These are phyloP conservation scores for Synergus laeviventris DNA, from an alignment of 2,888 invertebrate species.

Conservation along the genomic window DNA sequence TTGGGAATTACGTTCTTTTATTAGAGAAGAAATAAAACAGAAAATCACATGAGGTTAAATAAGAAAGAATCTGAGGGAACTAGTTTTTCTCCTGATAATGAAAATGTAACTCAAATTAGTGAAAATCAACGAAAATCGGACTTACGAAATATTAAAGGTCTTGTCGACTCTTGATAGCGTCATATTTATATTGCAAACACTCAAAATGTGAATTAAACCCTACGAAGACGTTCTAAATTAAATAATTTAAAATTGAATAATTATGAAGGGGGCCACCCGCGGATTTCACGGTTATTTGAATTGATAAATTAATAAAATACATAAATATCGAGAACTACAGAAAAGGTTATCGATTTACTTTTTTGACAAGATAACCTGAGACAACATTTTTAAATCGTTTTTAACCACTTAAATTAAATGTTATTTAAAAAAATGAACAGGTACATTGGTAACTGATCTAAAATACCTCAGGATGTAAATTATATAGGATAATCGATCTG, in stretches of 20 bases:
- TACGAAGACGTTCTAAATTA: too few relatives aligned
- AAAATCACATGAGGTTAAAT: background rate
- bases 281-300: too few relatives aligned
- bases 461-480: background rate
- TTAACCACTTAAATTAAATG: background rate
- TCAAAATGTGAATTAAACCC: background rate
- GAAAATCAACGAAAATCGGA: background rate
- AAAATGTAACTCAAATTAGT: background rate
- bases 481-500: too few relatives aligned
- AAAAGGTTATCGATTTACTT: too few relatives aligned
- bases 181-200: slow-evolving; percentile 3
- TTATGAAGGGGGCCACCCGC: background rate
- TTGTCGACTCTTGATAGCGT: slow-evolving; percentile 19
- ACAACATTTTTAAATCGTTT: too few relatives aligned
- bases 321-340: too few relatives aligned
- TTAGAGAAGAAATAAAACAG: background rate
- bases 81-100: background rate
- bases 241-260: background rate
- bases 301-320: too few relatives aligned
- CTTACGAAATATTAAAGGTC: slow-evolving; percentile 34
- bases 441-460: too few relatives aligned
- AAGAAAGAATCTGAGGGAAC: background rate
- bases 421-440: background rate
- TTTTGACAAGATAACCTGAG: slow-evolving; percentile 17
- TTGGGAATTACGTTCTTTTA: background rate